These are phyloP conservation scores for Caenorhabditis wallacei DNA, from an alignment of 2,888 invertebrate species.

Conservation along the genomic window DNA sequence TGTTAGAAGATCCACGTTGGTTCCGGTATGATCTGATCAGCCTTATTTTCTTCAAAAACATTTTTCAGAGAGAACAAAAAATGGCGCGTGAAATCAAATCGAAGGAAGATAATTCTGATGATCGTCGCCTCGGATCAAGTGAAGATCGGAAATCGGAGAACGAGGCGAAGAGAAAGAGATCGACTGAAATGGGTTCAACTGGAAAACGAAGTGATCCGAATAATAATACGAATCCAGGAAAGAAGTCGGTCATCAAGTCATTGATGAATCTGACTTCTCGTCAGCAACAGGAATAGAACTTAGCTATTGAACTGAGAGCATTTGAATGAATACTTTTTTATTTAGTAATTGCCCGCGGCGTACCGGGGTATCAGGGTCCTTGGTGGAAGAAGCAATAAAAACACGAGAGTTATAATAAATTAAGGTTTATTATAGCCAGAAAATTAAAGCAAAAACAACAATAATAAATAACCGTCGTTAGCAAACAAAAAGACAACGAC, in stretches of 20 bases:
- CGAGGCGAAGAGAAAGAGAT: slow-evolving; percentile 21
- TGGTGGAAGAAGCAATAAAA: too few species aligned
- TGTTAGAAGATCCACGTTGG: slow-evolving; percentile 53
- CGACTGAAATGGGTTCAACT: slow-evolving; percentile 17
- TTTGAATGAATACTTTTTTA: too few species aligned
- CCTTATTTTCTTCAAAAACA: neutral
- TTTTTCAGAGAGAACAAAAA: slow-evolving; percentile 58
- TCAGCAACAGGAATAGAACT: neutral
- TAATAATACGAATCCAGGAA: slow-evolving; percentile 10
- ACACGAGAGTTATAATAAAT: too few species aligned
- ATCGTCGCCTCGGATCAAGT: slow-evolving; percentile 25
- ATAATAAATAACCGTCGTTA: too few species aligned
- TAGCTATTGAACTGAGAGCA: too few species aligned
- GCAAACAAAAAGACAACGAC: too few species aligned
- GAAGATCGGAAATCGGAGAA: slow-evolving; percentile 47
- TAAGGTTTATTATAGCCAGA: too few species aligned
- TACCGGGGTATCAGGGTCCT: too few species aligned
- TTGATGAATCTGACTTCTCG: slow-evolving; percentile 5
- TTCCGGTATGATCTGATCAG: slow-evolving; percentile 40
- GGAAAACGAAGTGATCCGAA: slow-evolving; percentile 14
- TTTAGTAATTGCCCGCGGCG: too few species aligned
- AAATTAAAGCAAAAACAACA: too few species aligned
- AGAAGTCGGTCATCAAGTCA: slow-evolving; percentile 42
- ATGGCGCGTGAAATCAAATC: slow-evolving; percentile 60
- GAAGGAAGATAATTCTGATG: slow-evolving; percentile 58